Evolutionary conservation across 2,888 invertebrate species (phyloP).

Genomic region (Oscheius onirici): DNA sequence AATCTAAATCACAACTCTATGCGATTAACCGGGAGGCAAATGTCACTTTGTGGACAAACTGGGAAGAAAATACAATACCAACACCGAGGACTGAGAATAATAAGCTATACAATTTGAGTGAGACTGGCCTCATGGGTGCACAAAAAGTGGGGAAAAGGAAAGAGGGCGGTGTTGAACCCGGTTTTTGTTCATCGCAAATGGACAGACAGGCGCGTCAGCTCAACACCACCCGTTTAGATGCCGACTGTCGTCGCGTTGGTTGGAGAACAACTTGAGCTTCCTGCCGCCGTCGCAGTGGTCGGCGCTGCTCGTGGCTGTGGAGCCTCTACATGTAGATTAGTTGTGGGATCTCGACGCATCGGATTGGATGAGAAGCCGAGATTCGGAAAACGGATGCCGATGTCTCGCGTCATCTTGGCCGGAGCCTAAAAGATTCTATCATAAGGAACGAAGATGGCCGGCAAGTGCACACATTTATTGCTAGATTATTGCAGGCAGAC

Average conservation of each 20-base stretch:
- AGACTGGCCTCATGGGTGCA: neutral
- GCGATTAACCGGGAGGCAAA: conserved; percentile 15
- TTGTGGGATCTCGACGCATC: conserved; percentile 21
- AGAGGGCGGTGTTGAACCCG: conserved; percentile 20
- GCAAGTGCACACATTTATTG: neutral
- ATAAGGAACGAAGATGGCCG: neutral
- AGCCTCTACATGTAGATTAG: conserved; percentile 23
- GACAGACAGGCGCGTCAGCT: neutral
- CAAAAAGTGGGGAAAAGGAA: neutral
- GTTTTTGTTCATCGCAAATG: neutral
- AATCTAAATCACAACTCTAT: conserved; percentile 27
- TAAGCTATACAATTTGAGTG: conserved; percentile 28
- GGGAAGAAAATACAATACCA: conserved; percentile 6
- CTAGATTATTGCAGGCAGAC: neutral
- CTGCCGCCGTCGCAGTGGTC: conserved; percentile 7
- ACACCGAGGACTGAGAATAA: conserved; percentile 18
- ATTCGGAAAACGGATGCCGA: conserved; percentile 57
- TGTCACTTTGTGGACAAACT: conserved; percentile 18
- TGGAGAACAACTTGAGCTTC: conserved; percentile 36
- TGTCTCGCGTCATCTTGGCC: conserved; percentile 50
- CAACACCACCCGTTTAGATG: conserved; percentile 18
- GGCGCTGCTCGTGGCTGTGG: neutral
- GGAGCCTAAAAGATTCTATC: conserved; percentile 44
- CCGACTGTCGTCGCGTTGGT: conserved; percentile 33
- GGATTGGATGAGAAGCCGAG: conserved; percentile 46